These are phyloP conservation scores for Aelia acuminata DNA, from an alignment of 2,888 invertebrate genomes.

Conservation along the genomic window DNA sequence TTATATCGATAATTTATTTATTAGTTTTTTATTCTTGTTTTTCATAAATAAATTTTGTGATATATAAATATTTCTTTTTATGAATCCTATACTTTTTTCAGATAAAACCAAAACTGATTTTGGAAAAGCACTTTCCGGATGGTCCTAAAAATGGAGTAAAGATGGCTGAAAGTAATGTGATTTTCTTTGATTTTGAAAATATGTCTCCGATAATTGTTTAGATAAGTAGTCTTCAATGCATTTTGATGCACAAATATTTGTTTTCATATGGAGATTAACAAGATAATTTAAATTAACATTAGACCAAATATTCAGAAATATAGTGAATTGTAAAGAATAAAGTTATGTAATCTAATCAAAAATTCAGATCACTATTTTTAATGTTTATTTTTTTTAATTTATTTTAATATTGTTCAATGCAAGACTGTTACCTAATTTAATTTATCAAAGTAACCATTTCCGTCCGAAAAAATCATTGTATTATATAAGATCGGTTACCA, in stretches of 20 bases:
- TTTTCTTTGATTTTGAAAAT: slow-evolving; percentile 53
- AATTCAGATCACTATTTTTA: too few species aligned
- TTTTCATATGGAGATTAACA: too few species aligned
- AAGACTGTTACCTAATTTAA: too few species aligned
- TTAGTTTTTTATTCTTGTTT: background rate
- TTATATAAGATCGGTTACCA: background rate
- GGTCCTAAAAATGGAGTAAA: slow-evolving; percentile 65
- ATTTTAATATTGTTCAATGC: too few species aligned
- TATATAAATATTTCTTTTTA: background rate
- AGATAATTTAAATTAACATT: too few species aligned
- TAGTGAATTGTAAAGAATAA: too few species aligned
- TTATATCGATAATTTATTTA: too few species aligned
- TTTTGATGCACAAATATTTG: background rate
- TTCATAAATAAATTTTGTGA: background rate
- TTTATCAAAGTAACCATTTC: background rate
- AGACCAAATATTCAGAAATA: too few species aligned
- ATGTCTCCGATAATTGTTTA: slow-evolving; percentile 48
- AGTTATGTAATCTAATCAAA: too few species aligned
- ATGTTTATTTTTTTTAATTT: too few species aligned
- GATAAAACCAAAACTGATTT: slow-evolving; percentile 70
- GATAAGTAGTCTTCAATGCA: background rate
- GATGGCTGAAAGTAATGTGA: slow-evolving; percentile 34
- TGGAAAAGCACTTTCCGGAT: slow-evolving; percentile 69
- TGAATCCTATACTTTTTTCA: slow-evolving; percentile 67
- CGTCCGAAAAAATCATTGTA: background rate